Percentiles rank a stretch among this genome's conserved stretches.
Conservation (phyloP, 2,888 invertebrate species). For the Salticus scenicus region DNA sequence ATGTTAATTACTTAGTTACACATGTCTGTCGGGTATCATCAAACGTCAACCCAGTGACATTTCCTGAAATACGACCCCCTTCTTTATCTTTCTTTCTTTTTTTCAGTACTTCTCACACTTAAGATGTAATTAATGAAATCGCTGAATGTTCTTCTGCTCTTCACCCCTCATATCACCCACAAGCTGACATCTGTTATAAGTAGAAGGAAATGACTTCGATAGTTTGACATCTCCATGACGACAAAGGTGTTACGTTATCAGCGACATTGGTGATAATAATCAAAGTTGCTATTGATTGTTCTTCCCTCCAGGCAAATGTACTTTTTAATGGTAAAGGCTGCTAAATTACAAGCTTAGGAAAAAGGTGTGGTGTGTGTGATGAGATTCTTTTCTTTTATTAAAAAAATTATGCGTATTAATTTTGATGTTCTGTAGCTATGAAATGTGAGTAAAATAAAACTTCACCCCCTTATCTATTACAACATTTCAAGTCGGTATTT, state of each 20-base stretch:
- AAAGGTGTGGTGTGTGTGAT: too few relatives aligned
- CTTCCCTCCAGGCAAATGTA: neutral
- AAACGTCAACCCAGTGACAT: neutral
- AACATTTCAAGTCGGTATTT: too few relatives aligned
- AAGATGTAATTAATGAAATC: neutral
- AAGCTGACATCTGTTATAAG: neutral
- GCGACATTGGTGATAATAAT: neutral
- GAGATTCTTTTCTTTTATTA: too few relatives aligned
- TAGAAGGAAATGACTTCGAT: neutral
- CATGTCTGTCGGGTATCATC: neutral
- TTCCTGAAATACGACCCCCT: neutral
- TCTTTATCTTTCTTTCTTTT: too few relatives aligned
- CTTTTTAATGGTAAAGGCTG: too few relatives aligned
- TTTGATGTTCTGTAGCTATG: too few relatives aligned
- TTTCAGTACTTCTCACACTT: too few relatives aligned
- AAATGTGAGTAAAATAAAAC: too few relatives aligned
- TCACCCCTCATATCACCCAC: neutral
- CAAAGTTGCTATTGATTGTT: neutral
- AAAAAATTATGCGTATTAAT: too few relatives aligned
- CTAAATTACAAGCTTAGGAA: too few relatives aligned
- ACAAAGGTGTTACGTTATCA: neutral
- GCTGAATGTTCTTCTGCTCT: neutral
- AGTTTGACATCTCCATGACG: constrained; percentile 5
- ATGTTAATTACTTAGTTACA: neutral
- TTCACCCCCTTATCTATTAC: too few relatives aligned